phyloP scores from a whole-genome alignment of 1,140 invertebrate species.

The Drosophila aff. region DNA sequence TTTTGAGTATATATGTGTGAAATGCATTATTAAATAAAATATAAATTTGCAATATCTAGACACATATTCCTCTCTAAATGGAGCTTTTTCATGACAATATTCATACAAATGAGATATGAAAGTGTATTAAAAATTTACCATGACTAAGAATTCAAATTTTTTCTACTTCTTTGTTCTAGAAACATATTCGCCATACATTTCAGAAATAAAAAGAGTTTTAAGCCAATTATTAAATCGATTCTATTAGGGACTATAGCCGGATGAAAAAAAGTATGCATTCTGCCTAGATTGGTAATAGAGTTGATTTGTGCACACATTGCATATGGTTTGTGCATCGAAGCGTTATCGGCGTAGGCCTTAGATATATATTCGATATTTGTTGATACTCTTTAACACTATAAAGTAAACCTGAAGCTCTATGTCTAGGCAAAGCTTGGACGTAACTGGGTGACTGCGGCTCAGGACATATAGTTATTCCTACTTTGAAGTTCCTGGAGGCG shows the following conservation, averaged over 20 bases:
- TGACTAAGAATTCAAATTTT: not conserved
- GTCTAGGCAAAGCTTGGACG: conserved; percentile 72
- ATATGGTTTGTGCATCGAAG: conserved; percentile 11
- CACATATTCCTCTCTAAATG: not conserved
- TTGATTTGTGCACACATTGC: conserved; percentile 33
- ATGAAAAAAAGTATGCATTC: conserved; percentile 1
- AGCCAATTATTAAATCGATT: not conserved
- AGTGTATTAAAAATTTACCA: not conserved
- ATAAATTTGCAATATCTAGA: not conserved
- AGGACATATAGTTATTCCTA: conserved; percentile 28
- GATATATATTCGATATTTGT: conserved; percentile 38
- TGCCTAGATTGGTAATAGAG: not conserved
- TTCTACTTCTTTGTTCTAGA: not conserved
- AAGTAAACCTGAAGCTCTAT: conserved; percentile 76
- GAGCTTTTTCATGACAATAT: not conserved
- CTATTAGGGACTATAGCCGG: not conserved
- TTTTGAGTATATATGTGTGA: not conserved
- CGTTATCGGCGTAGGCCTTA: conserved; percentile 8
- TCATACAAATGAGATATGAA: not conserved
- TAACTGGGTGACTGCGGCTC: conserved; percentile 65
- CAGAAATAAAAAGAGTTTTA: not conserved
- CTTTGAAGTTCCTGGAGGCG: conserved; percentile 66
- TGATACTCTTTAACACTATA: conserved; percentile 53
- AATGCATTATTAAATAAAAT: not conserved
- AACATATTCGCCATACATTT: not conserved